Evolutionary conservation across 2,888 invertebrate species (phyloP), one percentile per base, ranked within the genome.

Genomic region (Myopa testacea): DNA sequence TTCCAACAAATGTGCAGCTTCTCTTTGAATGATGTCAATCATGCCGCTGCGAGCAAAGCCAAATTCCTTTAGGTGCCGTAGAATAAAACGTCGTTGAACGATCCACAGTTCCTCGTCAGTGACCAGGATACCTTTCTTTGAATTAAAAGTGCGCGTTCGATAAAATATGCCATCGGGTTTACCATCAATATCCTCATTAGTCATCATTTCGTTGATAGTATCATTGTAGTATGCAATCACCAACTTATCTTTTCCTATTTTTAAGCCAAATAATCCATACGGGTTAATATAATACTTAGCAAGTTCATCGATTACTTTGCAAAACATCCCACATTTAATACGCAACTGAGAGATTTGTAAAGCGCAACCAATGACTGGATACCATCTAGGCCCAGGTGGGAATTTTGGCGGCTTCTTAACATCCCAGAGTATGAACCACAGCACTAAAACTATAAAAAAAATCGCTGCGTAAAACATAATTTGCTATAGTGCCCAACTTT

Each of bases 351-450:
- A 90, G 0, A 95, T 90, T 85, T 93, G 92, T 26, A 92, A 84
- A 0, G 94, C 94, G 81, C 94, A 94, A 0, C 96, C 96, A n/a
- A 95, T 88, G 38, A 96, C 90, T 0, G 96, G 96, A 79, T 93
- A 90, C 95, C 96, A 96, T 88, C 89, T 91, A 4, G 96, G 96
- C 81, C 96, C 96, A 52, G 95, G 95, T 7, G 96, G 96, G 87
- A 93, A 96, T 82, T 93, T 93, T 78, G 91, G 91, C 0, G 96
- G 96, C 87, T 96, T 96, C 74, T 91, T 90, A 7, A 93, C 92
- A 81, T 93, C 93, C 85, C 93, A 88, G 82, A 93, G 93, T 0
- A 94, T 90, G 76, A 94, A 90, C 52, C 94, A 85, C 74, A 92
- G 88, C 75, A 93, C 86, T 58, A 93, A 90, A 82, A 92, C 84